phyloP scores from a whole-genome alignment of 1,140 invertebrate species.

The Drosophila auraria region DNA sequence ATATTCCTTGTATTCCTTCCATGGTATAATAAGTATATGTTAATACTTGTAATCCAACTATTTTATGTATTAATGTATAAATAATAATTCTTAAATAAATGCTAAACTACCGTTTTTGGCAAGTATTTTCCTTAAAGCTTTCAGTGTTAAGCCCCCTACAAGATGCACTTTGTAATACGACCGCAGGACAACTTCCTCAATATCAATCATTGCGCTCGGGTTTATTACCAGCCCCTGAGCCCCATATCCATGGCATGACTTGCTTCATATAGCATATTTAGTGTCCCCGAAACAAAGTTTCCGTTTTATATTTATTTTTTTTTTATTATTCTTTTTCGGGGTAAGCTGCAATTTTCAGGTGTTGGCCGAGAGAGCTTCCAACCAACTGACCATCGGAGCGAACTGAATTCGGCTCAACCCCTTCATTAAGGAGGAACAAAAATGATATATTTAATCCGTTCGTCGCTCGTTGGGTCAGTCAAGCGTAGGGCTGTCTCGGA shows the following conservation, averaged over 20 bases:
- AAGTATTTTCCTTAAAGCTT: neutral
- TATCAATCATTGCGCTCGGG: conserved; percentile 78
- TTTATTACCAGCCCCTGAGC: conserved; percentile 67
- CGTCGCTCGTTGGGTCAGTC: conserved; percentile 60
- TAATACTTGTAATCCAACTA: no score
- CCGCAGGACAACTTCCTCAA: conserved; percentile 76
- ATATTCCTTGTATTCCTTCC: no score
- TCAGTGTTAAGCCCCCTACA: conserved; percentile 35
- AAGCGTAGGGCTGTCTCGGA: conserved; percentile 66
- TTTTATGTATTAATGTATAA: neutral
- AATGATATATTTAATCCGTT: conserved; percentile 84
- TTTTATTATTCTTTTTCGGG: conserved; percentile 12
- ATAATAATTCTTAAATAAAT: no score
- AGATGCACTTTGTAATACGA: conserved; percentile 49
- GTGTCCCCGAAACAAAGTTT: conserved; percentile 53
- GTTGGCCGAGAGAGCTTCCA: conserved; percentile 56
- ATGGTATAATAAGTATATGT: no score
- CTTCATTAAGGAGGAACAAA: conserved; percentile 75
- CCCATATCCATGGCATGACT: conserved; percentile 39
- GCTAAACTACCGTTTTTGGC: no score
- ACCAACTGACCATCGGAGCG: conserved; percentile 32
- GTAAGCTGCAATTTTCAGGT: conserved; percentile 75
- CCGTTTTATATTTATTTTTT: conserved; percentile 53
- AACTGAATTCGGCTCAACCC: conserved; percentile 61
- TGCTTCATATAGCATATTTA: conserved; percentile 75